Evolutionary conservation across 2,113 vertebrate genomes (phyloP), one percentile per base, ranked within the genome.

Genomic region (Climacteris rufus): DNA sequence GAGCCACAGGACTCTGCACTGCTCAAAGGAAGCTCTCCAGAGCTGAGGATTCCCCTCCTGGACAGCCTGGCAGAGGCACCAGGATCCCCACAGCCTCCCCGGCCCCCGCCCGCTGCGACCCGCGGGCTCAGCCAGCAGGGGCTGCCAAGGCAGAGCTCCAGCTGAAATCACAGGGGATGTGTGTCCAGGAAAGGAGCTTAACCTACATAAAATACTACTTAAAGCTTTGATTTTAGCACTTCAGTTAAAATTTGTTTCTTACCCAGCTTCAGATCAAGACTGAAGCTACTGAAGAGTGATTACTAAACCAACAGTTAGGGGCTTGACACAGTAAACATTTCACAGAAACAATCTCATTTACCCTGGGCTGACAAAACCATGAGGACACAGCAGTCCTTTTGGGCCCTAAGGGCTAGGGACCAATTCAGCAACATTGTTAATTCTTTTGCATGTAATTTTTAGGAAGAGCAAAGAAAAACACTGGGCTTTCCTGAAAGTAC

Each of bases 11-110:
- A 47, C 18, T 23, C 16, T 50, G 39, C 19, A 13, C 4, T 39
- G 59, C 6, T 19, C 18, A 40, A 78, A 11, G 1, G 25, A 68
- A 82, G 28, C 50, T 66, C 84, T 52, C 42, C 37, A 30, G 63
- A 61, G 33, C 2, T 11, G 11, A 60, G 45, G 39, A 13, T 2
- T 2, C 7, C 59, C 11, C 49, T 53, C 50, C 86, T 37, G 11
- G 40, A 10, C 0, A 0, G 6, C 54, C n/a, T 10, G 15, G 35
- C 54, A 47, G 30, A 44, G 44, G 7, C 9, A 16, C 44, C 9
- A 40, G 60, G 21, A 44, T 31, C 17, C 61, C 66, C 53, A 9
- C 0, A 2, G 33, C 35, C 57, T 22, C 20, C 28, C 37, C 7
- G 42, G 45, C 30, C 16, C 1, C 59, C 30, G 21, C 13, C 21